Evolutionary conservation across 2,797 vertebrate species (phyloP).

Genomic region (Naso thynnoides): DNA sequence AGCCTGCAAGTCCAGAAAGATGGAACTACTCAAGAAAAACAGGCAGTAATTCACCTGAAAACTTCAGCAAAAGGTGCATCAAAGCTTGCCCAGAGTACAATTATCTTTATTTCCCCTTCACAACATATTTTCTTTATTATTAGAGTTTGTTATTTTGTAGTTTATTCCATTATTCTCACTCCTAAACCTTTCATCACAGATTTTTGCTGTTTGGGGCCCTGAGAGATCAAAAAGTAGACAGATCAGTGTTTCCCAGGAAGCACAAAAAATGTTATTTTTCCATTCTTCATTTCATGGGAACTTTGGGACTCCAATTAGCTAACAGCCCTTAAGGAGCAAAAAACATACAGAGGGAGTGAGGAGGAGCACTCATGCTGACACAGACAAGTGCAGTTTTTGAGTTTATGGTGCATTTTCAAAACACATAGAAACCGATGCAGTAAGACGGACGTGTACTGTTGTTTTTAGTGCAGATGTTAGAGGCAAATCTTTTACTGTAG

Average conservation of each 20-base stretch:
- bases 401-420: not conserved
- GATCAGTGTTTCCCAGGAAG: not conserved
- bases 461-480: not conserved
- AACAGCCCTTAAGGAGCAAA: not conserved
- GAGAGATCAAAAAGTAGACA: not conserved
- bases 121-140: too few species aligned
- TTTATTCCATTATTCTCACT: not conserved
- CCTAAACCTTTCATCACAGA: not conserved
- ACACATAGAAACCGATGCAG: not conserved
- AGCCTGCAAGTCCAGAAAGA: not conserved
- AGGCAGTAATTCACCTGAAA: not conserved
- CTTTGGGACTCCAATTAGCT: not conserved
- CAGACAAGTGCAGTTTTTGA: not conserved
- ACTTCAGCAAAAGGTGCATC: not conserved
- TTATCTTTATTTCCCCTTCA: not conserved
- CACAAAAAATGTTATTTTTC: not conserved
- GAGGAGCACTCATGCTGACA: not conserved
- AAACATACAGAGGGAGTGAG: too few species aligned
- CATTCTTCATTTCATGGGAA: conserved; percentile 2
- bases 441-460: too few species aligned
- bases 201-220: not conserved
- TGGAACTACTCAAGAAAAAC: not conserved
- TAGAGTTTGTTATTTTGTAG: too few species aligned
- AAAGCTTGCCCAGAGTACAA: not conserved
- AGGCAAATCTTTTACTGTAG: not conserved